phyloP scores from a whole-genome alignment of 2,797 vertebrate genomes.

The Acestrorhynchus altus region DNA sequence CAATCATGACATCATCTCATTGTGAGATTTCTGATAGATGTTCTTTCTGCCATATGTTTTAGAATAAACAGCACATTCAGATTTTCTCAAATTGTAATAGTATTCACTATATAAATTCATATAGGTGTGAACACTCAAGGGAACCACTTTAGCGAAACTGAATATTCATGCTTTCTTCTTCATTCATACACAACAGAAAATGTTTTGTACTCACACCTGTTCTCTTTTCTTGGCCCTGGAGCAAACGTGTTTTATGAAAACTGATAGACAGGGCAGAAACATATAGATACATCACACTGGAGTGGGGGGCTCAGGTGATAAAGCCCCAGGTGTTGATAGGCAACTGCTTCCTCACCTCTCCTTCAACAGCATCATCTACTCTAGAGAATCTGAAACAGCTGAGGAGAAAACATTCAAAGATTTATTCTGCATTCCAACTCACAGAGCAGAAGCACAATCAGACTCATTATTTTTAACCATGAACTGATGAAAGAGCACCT shows the following conservation, averaged over 20 bases:
- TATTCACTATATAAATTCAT: too few relatives aligned
- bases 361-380: conserved; percentile 11
- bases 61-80: too few relatives aligned
- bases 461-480: not conserved
- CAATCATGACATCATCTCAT: too few relatives aligned
- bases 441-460: not conserved
- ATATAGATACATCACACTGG: not conserved
- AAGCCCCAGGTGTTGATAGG: conserved; percentile 8
- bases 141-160: not conserved
- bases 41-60: too few relatives aligned
- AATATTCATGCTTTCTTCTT: not conserved
- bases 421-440: not conserved
- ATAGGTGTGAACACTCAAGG: too few relatives aligned
- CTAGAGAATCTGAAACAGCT: not conserved
- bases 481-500: too few relatives aligned
- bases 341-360: not conserved
- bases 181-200: not conserved
- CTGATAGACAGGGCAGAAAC: not conserved
- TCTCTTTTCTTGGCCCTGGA: not conserved
- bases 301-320: conserved; percentile 14
- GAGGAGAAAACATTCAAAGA: not conserved
- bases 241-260: conserved; percentile 1
- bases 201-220: not conserved
- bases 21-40: too few relatives aligned
- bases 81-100: too few relatives aligned